These are phyloP conservation scores for Chydorus sphaericus DNA, from an alignment of 2,888 invertebrate genomes.

Conservation along the genomic window DNA sequence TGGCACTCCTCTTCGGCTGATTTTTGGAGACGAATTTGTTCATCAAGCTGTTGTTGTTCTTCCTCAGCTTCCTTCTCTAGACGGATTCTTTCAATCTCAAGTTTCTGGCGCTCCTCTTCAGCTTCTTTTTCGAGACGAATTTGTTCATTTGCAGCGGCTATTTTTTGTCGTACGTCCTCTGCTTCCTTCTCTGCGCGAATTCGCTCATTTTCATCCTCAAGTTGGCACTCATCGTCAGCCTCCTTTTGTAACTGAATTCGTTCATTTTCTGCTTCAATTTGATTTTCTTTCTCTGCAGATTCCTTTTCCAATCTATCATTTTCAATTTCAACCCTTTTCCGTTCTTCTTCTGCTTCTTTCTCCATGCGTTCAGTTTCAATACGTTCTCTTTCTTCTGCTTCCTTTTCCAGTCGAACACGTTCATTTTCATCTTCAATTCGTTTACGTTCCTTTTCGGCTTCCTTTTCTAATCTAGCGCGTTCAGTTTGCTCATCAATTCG, in stretches of 20 bases:
- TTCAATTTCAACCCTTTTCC: slow-evolving; percentile 15
- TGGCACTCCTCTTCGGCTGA: slow-evolving; percentile 9
- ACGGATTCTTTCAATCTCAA: no score
- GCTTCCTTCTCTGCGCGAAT: neutral
- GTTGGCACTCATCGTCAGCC: neutral
- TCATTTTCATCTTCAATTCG: slow-evolving; percentile 17
- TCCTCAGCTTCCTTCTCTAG: slow-evolving; percentile 10
- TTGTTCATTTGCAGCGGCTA: neutral
- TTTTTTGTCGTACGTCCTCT: neutral
- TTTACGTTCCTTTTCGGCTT: slow-evolving; percentile 18
- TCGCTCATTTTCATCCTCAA: neutral
- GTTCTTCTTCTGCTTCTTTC: slow-evolving; percentile 2
- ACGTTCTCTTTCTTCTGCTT: slow-evolving; percentile 15
- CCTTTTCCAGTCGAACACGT: slow-evolving; percentile 14
- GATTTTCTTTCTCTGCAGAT: slow-evolving; percentile 15
- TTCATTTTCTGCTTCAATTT: neutral
- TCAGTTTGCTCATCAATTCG: neutral
- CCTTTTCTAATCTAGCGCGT: neutral
- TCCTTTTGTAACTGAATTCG: neutral
- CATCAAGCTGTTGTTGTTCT: slow-evolving; percentile 11
- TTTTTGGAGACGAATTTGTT: slow-evolving; percentile 12
- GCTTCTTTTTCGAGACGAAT: slow-evolving; percentile 7
- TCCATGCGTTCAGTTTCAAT: slow-evolving; percentile 9
- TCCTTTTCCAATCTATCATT: slow-evolving; percentile 16
- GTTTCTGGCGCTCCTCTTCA: slow-evolving; percentile 12